These are phyloP conservation scores for Eulemur macaco DNA, from an alignment of 2,113 vertebrate genomes.

Conservation along the genomic window DNA sequence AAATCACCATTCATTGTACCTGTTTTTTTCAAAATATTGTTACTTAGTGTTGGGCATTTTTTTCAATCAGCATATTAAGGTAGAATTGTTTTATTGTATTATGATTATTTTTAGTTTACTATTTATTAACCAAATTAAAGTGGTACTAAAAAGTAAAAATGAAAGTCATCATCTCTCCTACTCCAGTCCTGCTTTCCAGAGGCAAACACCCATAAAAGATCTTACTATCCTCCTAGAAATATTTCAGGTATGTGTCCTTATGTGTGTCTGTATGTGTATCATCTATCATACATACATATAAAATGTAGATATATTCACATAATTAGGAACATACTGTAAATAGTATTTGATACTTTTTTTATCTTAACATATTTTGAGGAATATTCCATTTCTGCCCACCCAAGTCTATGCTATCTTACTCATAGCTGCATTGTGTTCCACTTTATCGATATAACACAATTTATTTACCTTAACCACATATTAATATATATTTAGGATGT, in stretches of 20 bases:
- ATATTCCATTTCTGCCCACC: neutral
- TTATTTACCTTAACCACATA: neutral
- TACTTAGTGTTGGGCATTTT: neutral
- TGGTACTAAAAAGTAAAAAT: neutral
- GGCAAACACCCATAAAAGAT: neutral
- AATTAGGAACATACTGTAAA: neutral
- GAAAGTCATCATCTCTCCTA: neutral
- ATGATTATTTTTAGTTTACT: neutral
- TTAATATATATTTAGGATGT: neutral
- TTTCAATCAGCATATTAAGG: neutral
- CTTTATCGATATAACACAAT: neutral
- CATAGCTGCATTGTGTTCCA: neutral
- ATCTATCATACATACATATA: neutral
- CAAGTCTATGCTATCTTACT: neutral
- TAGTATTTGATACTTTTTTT: neutral
- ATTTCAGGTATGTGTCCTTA: neutral
- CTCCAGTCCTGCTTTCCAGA: neutral
- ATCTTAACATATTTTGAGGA: neutral
- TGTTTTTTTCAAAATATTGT: neutral
- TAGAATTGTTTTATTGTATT: neutral
- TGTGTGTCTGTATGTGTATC: neutral
- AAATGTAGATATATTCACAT: neutral
- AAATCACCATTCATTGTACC: neutral
- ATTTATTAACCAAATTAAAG: neutral
- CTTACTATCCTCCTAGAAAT: neutral